A percentile compares a stretch with the other conserved stretches of the same genome.
Conservation (phyloP, 2,113 vertebrate genomes). For the Hoplias malabaricus region DNA sequence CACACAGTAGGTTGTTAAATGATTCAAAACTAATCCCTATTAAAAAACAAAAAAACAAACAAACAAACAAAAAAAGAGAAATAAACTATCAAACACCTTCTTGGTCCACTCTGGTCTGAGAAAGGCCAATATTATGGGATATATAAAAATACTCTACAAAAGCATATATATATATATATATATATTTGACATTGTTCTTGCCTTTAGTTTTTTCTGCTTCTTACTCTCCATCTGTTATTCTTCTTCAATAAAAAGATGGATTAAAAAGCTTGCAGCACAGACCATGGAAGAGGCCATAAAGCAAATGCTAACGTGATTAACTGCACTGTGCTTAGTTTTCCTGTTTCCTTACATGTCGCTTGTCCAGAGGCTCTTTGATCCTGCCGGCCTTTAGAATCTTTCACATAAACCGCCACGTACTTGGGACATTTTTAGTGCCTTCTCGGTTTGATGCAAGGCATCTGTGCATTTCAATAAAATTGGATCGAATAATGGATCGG, state of each 20-base stretch:
- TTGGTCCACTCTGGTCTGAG: slow-evolving; percentile 43
- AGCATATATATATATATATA: slow-evolving; percentile 8
- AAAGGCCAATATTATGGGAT: slow-evolving; percentile 51
- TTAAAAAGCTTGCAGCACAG: slow-evolving; percentile 54
- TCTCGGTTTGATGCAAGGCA: slow-evolving; percentile 57
- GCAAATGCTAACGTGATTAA: slow-evolving; percentile 60
- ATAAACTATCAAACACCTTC: slow-evolving; percentile 49
- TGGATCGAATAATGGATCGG: slow-evolving; percentile 57
- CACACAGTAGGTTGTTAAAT: slow-evolving; percentile 32
- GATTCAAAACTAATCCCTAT: slow-evolving; percentile 31
- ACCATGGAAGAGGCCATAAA: slow-evolving; percentile 60
- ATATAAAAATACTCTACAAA: slow-evolving; percentile 36
- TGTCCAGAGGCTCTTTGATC: slow-evolving; percentile 71
- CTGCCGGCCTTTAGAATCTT: slow-evolving; percentile 65
- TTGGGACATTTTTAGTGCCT: slow-evolving; percentile 71
- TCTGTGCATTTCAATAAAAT: slow-evolving; percentile 65
- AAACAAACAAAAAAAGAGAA: slow-evolving; percentile 32
- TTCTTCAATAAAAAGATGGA: slow-evolving; percentile 62
- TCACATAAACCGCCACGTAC: slow-evolving; percentile 68
- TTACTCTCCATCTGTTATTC: slow-evolving; percentile 42
- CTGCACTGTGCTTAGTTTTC: slow-evolving; percentile 60
- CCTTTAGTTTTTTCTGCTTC: slow-evolving; percentile 47
- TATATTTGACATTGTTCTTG: slow-evolving; percentile 59
- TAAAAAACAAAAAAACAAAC: slow-evolving; percentile 48
- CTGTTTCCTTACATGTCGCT: slow-evolving; percentile 57